Evolutionary conservation across 2,888 invertebrate species (phyloP), one percentile per base, ranked within the genome.

Genomic region (Eubasilissa splendida): DNA sequence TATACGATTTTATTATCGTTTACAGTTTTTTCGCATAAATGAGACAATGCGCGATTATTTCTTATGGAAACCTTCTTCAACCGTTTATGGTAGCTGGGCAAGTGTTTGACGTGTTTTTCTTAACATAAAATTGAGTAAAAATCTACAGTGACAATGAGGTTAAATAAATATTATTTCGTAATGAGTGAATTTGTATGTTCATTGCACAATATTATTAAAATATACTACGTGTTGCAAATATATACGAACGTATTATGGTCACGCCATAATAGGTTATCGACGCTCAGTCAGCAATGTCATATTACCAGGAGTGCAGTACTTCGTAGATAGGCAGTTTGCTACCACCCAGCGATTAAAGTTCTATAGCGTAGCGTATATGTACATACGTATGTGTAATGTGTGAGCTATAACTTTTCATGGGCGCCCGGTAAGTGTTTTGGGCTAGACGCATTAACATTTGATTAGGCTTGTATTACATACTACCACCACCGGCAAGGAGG

Each of bases 381-480:
- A n/a, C n/a, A 66, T 42, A 50, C 65, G 59, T 56, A 66, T 65
- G 68, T 70, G 76, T 76, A 76, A 80, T 80, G 59, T 66, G 50
- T 50, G 71, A 71, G 71, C 71, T 31, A 71, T 74, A 74, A 58
- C 74, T 58, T 74, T 74, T 74, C 58, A 74, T 74, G 74, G 74
- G 74, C 74, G 74, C 74, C 74, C 33, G 65, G 54, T 81, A 81
- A 79, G 81, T 68, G 81, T 71, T 80, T 79, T 53, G 81, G 74
- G 66, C 81, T 78, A 81, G 81, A 81, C 81, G 68, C 81, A 81
- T 81, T 81, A 79, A 81, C 70, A 52, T 79, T 79, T 79, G 74
- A 79, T 79, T 22, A 70, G 77, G 77, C 59, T 70, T 77, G 70
- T 70, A 59, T 77, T 70, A 59, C 65, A 63, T 11, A 31, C 33